Evolutionary conservation across 2,797 vertebrate genomes (phyloP), one percentile per base, ranked within the genome.

Genomic region (Arctocebus calabarensis): DNA sequence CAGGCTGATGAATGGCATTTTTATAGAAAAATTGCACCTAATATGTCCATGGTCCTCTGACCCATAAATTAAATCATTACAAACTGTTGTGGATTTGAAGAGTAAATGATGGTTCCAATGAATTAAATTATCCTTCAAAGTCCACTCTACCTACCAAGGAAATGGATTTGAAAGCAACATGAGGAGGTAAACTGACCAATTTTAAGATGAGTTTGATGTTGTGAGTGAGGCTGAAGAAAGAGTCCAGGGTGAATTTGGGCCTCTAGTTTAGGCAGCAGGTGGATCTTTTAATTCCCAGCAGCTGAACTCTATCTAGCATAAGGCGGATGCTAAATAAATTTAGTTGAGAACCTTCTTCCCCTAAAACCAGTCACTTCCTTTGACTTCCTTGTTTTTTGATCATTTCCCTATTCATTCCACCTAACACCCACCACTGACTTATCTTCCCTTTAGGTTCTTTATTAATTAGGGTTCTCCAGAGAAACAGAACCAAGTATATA

Each of bases 341-440:
- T 59, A 27, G 68, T 55, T 17, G 20, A 82, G 52, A 13, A 8
- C 23, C 16, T 22, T 85, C 55, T 37, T 77, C 14, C 25, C 13
- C 57, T 73, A 57, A 68, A 66, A 73, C 22, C 48, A 23, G 61
- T 62, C 73, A 77, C 61, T 88, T 78, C 82, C 61, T 43, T 77
- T 83, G 20, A 88, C 66, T 88, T 85, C 75, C 61, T 84, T 84
- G 66, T 91, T 84, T 84, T 84, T 64, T 73, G 57, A 84, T 32
- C 4, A 12, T 81, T 85, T 95, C 68, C 66, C 88, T 81, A 84
- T 45, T 84, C 52, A 29, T 64, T 66, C 64, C n/a, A 83, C 37
- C 64, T 87, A 77, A 96, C 77, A 78, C 12, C 87, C 66, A 45
- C n/a, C 68, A 62, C 7, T 91, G 89, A 88, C 43, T 90, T 87